A percentile compares a stretch with the other conserved stretches of the same genome.
phyloP scores from a whole-genome alignment of 2,113 vertebrate species.

The Taurulus bubalis region DNA sequence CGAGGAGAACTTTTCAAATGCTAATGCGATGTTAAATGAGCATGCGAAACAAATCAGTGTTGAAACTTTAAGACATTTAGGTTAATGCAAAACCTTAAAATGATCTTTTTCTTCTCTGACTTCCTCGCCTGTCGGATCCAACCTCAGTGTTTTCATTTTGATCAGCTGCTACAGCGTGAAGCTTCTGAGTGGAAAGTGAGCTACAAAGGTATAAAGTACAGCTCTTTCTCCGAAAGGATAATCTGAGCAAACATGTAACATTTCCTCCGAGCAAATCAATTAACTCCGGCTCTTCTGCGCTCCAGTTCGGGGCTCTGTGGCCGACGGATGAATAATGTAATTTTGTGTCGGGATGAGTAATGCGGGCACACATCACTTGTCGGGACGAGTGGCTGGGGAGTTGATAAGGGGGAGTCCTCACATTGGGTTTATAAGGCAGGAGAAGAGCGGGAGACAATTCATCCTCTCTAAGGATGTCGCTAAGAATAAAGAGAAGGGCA shows the following conservation, averaged over 20 bases:
- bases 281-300: constrained; percentile 11
- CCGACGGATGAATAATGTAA: constrained; percentile 54
- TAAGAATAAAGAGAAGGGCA: constrained; percentile 30
- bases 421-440: constrained; percentile 45
- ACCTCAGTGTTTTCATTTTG: not conserved
- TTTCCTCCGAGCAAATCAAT: constrained; percentile 51
- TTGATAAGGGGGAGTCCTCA: constrained; percentile 57
- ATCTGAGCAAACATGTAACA: constrained; percentile 34
- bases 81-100: not conserved
- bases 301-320: constrained; percentile 1
- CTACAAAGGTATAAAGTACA: not conserved
- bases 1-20: no score
- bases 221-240: constrained; percentile 21
- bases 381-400: constrained; percentile 47
- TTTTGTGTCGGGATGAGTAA: constrained; percentile 62
- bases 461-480: no score
- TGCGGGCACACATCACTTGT: constrained; percentile 58
- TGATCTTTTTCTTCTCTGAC: not conserved
- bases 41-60: not conserved
- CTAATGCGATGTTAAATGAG: no score
- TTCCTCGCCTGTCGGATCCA: not conserved
- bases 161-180: not conserved
- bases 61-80: no score
- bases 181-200: not conserved
- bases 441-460: constrained; percentile 47